Base-by-base conservation (phyloP, 2,888 invertebrate genomes). In the Eilema sororculum region DNA sequence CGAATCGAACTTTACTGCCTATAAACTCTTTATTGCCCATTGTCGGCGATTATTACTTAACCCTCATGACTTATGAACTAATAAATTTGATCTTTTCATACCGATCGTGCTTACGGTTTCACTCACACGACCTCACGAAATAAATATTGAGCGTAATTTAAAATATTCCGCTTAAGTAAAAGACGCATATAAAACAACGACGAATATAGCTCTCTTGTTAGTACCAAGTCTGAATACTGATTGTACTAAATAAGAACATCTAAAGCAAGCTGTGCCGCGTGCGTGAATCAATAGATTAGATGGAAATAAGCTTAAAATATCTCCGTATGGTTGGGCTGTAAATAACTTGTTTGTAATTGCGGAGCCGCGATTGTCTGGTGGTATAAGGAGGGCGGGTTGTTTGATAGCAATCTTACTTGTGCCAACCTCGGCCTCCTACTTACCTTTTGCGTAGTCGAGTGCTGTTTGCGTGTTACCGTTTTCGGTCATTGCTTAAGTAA, bases 1-100 rank as follows among this genome's bases (percentile, higher is more conserved):
- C 84, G 87, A 91, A 92, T 94, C 93, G 93, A 93, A 93, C 84
- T 94, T 94, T 94, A 95, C 90, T 90, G 91, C 93, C 94, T 93
- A 95, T 95, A 95, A 95, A 95, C 84, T 91, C 91, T 94, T 95
- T 95, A 95, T 94, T 89, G 93, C 93, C 93, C 93, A 94, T 95
- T 95, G 94, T 95, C 92, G 92, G 91, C 93, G 91, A 94, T 94
- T 94, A 95, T 94, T 94, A 94, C 94, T 93, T 93, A 93, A 92
- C 94, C 93, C 93, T 91, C 90, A 91, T 93, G 94, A 94, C 93
- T 94, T 95, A 94, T 94, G 93, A 93, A 93, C 94, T 93, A 92
- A 94, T 94, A 94, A 95, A 93, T 93, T 93, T 90, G 89, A 91
- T 91, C 90, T 92, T 89, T 89, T 88, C 90, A 92, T 92, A 88